A percentile compares a stretch with the other conserved stretches of the same genome.
phyloP scores from a whole-genome alignment of 1,140 invertebrate species.

The Akabosia matsudoensis region DNA sequence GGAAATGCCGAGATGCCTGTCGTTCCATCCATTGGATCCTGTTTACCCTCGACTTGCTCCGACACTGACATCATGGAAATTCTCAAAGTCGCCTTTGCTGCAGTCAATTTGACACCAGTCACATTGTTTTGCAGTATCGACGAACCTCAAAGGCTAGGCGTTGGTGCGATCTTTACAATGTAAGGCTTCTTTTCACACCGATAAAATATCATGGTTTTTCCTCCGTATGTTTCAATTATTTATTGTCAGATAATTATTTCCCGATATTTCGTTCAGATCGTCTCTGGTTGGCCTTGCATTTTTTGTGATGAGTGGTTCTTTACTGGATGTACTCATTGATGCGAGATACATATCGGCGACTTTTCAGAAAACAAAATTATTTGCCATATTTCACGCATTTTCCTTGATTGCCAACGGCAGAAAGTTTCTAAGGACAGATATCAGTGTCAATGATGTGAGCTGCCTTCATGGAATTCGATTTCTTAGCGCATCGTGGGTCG shows the following conservation, averaged over 20 bases:
- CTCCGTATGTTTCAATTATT: too few species aligned
- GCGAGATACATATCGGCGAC: too few species aligned
- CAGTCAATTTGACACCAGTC: neutral
- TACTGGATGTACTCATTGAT: too few species aligned
- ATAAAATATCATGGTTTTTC: too few species aligned
- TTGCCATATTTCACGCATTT: neutral
- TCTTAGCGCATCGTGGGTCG: constrained; percentile 32
- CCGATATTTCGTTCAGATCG: too few species aligned
- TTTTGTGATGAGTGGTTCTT: too few species aligned
- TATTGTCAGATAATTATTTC: too few species aligned
- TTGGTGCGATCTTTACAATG: neutral
- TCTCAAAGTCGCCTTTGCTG: neutral
- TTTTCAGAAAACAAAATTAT: neutral
- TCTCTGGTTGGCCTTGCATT: too few species aligned
- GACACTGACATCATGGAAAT: neutral
- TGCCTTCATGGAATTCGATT: constrained; percentile 35
- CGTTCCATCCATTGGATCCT: neutral
- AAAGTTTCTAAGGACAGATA: neutral
- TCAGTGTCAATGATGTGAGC: neutral
- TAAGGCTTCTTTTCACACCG: too few species aligned
- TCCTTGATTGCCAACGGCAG: neutral
- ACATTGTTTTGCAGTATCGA: neutral
- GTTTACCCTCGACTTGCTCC: neutral
- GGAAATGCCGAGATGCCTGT: neutral
- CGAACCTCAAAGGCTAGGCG: neutral